A percentile compares a stretch with the other conserved stretches of the same genome.
These are phyloP conservation scores for Spinibarbus caldwelli DNA, from an alignment of 2,797 vertebrate species.

Conservation along the genomic window DNA sequence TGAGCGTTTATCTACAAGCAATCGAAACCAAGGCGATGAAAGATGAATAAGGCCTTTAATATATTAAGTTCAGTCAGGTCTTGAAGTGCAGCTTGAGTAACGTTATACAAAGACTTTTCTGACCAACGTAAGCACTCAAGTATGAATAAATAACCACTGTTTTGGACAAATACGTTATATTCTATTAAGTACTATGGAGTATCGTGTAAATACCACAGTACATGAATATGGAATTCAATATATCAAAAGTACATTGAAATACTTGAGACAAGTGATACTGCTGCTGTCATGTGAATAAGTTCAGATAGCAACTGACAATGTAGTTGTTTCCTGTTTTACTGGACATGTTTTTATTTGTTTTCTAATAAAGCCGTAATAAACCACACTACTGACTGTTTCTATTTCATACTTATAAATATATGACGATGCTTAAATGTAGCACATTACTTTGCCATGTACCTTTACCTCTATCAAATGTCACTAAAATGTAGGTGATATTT, in stretches of 20 bases:
- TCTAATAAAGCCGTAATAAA: constrained; percentile 5
- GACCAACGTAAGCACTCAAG: not conserved
- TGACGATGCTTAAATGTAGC: not conserved
- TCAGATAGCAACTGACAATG: not conserved
- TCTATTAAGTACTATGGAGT: not conserved
- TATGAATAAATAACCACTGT: not conserved
- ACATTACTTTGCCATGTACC: not conserved
- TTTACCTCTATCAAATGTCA: no score
- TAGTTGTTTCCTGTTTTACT: not conserved
- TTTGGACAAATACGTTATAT: not conserved
- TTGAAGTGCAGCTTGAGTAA: not conserved
- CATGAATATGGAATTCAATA: not conserved
- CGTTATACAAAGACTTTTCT: not conserved
- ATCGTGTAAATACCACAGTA: not conserved
- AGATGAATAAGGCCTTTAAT: not conserved
- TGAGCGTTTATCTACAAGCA: not conserved
- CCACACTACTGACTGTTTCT: not conserved
- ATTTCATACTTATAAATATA: not conserved
- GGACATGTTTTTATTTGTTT: not conserved
- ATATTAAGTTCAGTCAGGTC: not conserved
- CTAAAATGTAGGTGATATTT: not conserved
- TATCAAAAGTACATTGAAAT: not conserved
- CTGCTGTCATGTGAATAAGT: not conserved
- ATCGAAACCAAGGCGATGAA: not conserved
- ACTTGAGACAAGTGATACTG: no score